phyloP scores from a whole-genome alignment of 2,888 invertebrate genomes.

The Mesorhabditis spiculigera region DNA sequence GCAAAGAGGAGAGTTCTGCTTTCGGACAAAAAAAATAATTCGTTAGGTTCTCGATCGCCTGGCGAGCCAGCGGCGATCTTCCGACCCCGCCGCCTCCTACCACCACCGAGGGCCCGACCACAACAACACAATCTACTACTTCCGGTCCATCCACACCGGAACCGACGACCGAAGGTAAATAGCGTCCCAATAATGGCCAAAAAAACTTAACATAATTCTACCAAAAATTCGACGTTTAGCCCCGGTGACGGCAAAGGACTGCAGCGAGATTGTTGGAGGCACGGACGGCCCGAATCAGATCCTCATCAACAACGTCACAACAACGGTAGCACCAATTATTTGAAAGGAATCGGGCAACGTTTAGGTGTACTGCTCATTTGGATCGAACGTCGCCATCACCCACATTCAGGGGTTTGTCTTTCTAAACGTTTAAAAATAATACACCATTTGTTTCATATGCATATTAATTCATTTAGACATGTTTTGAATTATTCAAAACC shows the following conservation, averaged over 20 bases:
- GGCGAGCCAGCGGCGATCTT: background rate
- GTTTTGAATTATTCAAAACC: no score
- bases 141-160: background rate
- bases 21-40: background rate
- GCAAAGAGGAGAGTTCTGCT: no score
- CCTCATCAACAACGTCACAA: background rate
- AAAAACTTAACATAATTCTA: no score
- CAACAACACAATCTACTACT: background rate
- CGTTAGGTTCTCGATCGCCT: background rate
- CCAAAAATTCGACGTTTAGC: background rate
- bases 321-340: background rate
- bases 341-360: background rate
- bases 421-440: no score
- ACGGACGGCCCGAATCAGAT: background rate
- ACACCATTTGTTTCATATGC: no score
- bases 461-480: no score
- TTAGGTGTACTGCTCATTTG: background rate
- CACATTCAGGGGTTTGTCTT: background rate
- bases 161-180: background rate
- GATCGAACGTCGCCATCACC: background rate
- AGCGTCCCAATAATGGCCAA: no score
- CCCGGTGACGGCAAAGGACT: background rate
- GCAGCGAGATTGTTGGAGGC: background rate
- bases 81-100: background rate
- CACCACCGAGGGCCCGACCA: background rate